A percentile compares a stretch with the other conserved stretches of the same genome.
phyloP scores from a whole-genome alignment of 2,113 vertebrate genomes.

The Conger conger region DNA sequence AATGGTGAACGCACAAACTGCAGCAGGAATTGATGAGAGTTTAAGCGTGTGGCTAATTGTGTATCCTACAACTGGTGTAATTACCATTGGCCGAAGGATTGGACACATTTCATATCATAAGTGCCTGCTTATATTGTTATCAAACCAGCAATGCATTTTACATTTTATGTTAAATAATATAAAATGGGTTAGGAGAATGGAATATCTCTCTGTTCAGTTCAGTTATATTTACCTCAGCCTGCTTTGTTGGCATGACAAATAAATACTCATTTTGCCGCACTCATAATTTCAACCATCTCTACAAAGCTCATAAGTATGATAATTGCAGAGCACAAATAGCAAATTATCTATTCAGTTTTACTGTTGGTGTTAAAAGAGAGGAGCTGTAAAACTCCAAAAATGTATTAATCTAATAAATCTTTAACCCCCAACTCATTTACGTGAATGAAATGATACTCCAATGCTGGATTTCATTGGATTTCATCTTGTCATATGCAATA shows the following conservation, averaged over 20 bases:
- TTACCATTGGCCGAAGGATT: background rate
- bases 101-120: background rate
- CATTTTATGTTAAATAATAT: background rate
- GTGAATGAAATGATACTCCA: too few relatives aligned
- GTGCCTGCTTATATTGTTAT: background rate
- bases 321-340: too few relatives aligned
- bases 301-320: too few relatives aligned
- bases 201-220: background rate
- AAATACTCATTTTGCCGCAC: background rate
- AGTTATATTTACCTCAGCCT: background rate
- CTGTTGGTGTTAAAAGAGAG: too few relatives aligned
- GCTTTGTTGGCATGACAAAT: background rate
- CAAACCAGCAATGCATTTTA: background rate
- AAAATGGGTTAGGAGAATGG: background rate
- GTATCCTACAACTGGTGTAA: background rate
- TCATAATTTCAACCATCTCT: background rate
- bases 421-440: too few relatives aligned
- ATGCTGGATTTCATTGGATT: too few relatives aligned
- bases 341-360: too few relatives aligned
- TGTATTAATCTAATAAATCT: too few relatives aligned
- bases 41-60: background rate
- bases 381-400: too few relatives aligned
- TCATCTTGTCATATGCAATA: too few relatives aligned
- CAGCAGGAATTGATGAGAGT: background rate
- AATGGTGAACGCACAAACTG: background rate